Conservation (phyloP, 1,140 invertebrate species). For the Microvelia longipes region DNA sequence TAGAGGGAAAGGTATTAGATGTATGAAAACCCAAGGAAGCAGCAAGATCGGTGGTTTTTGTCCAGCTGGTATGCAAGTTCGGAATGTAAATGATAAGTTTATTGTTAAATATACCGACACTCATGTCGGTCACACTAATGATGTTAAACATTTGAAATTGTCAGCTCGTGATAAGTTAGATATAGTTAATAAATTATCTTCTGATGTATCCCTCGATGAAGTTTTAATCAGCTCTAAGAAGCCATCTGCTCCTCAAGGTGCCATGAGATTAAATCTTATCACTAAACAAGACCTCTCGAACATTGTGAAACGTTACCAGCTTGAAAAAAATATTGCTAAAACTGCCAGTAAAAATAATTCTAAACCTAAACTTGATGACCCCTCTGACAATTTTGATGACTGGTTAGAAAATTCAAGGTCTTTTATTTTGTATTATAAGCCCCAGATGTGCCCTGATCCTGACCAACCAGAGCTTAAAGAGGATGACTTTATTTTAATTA, state of each 20-base stretch:
- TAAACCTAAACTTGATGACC: too few species aligned
- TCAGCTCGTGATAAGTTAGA: not conserved
- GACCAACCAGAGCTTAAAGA: not conserved
- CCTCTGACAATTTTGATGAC: not conserved
- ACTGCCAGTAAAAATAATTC: not conserved
- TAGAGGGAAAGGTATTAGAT: not conserved
- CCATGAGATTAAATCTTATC: not conserved
- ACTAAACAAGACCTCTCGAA: not conserved
- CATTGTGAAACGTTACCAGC: not conserved
- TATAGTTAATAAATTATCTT: not conserved
- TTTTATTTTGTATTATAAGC: not conserved
- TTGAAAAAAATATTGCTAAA: not conserved
- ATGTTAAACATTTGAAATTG: not conserved
- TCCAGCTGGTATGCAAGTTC: not conserved
- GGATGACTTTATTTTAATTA: not conserved
- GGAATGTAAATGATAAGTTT: not conserved
- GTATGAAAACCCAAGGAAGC: not conserved
- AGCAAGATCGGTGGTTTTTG: not conserved
- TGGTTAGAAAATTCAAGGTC: not conserved
- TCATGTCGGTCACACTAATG: not conserved
- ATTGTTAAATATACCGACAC: not conserved
- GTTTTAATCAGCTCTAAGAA: not conserved
- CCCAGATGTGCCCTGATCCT: not conserved
- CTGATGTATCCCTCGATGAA: not conserved
- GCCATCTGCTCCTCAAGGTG: not conserved